Base-by-base conservation (phyloP, 2,113 vertebrate species). In the Zosterops hypoxanthus region DNA sequence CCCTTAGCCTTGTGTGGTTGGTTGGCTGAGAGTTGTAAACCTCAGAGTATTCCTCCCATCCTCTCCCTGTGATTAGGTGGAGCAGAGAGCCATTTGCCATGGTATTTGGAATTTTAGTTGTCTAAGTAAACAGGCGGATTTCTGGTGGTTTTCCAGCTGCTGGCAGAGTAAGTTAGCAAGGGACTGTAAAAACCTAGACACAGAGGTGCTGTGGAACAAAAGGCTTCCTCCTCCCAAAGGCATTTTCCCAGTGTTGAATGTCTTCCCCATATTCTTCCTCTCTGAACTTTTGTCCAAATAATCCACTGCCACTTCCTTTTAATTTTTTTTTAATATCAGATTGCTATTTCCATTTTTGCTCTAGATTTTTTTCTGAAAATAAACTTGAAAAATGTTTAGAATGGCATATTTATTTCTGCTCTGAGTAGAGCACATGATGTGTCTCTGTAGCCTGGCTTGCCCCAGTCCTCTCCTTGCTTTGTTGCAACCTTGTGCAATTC, bases 281-380 rank as follows among this genome's bases (percentile, higher is more conserved):
- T 68, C 41, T 82, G 28, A 64, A 75, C 69, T 82, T 88, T 39
- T 71, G 24, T 88, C 56, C 49, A 42, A 11, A 78, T 79, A 73
- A 90, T 53, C 60, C 63, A 16, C 52, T 83, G 63, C 52, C 14
- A 18, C 49, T 2, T 57, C 2, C 41, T 47, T 33, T 31, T 47
- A 49, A 10, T 0, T n/a, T 28, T 22, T 22, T 59, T 41, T 53
- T 42, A 9, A 28, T 50, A 56, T 47, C 2, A 6, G 57, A 57
- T 63, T 85, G 29, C 87, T 89, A 6, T 84, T 95, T 95, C 56
- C n/a, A 59, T 84, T 72, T 47, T 91, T 89, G 65, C 53, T 87
- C n/a, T 82, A 23, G 33, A 65, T 91, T 89, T 82, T 82, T 90
- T 69, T 87, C 84, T 93, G 94, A 93, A 95, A 96, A 96, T 78